Percentiles rank a stretch among this genome's conserved stretches.
phyloP scores from a whole-genome alignment of 92 coral and sea anemone species.

The Umimayanthus kanabou region DNA sequence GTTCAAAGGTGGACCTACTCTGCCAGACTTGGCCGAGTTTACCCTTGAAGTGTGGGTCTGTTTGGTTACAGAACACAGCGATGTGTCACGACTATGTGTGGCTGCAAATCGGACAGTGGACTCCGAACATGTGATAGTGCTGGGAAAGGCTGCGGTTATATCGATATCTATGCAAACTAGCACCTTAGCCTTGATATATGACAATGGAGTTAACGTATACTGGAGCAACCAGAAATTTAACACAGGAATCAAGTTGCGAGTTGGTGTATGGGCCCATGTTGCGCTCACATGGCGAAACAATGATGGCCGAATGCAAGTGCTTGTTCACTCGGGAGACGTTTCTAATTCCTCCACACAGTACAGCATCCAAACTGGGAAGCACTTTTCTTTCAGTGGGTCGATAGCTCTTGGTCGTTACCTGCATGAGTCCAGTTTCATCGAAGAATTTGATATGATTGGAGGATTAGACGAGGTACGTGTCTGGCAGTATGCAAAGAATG shows the following conservation, averaged over 20 bases:
- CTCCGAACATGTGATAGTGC: not conserved
- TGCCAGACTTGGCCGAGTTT: conserved; percentile 58
- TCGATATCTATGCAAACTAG: conserved; percentile 31
- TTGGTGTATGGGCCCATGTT: conserved; percentile 59
- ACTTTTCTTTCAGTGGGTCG: conserved; percentile 45
- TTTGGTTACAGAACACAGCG: conserved; percentile 31
- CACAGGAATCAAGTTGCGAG: conserved; percentile 45
- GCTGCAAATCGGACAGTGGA: not conserved
- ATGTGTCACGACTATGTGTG: conserved; percentile 36
- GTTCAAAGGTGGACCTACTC: conserved; percentile 31
- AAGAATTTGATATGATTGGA: conserved; percentile 36
- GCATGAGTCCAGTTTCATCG: conserved; percentile 7
- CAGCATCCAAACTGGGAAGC: conserved; percentile 53
- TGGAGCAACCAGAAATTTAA: conserved; percentile 47
- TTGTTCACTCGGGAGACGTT: conserved; percentile 11
- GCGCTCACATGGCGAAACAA: conserved; percentile 62
- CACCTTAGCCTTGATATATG: conserved; percentile 45
- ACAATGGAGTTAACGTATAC: conserved; percentile 24
- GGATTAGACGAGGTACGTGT: conserved; percentile 64
- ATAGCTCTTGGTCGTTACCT: conserved; percentile 50
- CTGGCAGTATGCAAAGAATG: conserved; percentile 65
- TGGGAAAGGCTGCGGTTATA: conserved; percentile 29
- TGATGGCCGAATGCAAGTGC: conserved; percentile 63
- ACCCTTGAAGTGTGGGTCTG: conserved; percentile 67
- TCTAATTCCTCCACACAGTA: conserved; percentile 39